Evolutionary conservation across 2,888 invertebrate genomes (phyloP).

Genomic region (Eupithecia insigniata): DNA sequence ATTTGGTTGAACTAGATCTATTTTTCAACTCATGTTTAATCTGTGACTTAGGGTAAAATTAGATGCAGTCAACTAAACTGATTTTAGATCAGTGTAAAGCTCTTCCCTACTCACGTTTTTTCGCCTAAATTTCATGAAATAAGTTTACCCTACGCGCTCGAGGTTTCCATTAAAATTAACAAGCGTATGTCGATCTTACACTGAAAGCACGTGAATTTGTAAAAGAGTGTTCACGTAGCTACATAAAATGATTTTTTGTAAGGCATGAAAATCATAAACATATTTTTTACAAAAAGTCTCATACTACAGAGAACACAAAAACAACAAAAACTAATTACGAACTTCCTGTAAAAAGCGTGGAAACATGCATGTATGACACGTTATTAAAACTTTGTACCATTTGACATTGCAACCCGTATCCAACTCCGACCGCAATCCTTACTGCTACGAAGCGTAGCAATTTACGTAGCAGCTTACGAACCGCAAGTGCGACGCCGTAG

Average conservation of each 20-base stretch:
- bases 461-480: conserved; percentile 35
- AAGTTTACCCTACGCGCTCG: no score
- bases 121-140: neutral
- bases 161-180: no score
- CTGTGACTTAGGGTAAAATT: neutral
- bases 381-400: conserved; percentile 29
- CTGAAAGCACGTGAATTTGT: no score
- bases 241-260: neutral
- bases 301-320: neutral
- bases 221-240: no score
- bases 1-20: no score
- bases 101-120: neutral
- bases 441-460: conserved; percentile 39
- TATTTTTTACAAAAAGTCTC: neutral
- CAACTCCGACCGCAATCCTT: conserved; percentile 22
- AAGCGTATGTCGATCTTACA: no score
- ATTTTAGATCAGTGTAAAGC: neutral
- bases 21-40: neutral
- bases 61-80: neutral
- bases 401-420: conserved; percentile 22
- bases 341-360: neutral
- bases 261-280: neutral
- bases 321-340: conserved; percentile 7
- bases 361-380: conserved; percentile 23
- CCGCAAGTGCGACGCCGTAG: conserved; percentile 36